Percentiles rank a stretch among this genome's conserved stretches.
These are phyloP conservation scores for Zelostemma sp. DNA, from an alignment of 1,140 invertebrate species.

Conservation along the genomic window DNA sequence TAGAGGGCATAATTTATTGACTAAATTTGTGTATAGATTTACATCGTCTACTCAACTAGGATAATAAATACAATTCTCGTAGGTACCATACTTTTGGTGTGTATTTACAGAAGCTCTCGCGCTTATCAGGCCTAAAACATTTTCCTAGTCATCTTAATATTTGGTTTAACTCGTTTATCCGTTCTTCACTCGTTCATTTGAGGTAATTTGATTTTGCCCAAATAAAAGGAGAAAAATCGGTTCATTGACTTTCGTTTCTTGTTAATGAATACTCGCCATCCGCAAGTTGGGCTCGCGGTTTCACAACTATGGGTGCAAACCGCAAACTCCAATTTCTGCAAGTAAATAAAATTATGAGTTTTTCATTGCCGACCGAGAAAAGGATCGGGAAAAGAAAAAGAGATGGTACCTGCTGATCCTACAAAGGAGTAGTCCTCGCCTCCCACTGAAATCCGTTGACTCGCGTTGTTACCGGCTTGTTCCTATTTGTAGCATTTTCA, in stretches of 20 bases:
- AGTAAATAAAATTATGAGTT: no score
- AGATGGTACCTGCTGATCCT: conserved; percentile 63
- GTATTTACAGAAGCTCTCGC: conserved; percentile 60
- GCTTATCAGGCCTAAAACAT: conserved; percentile 59
- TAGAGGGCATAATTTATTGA: conserved; percentile 44
- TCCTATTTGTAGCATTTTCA: conserved; percentile 71
- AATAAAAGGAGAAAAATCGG: conserved; percentile 67
- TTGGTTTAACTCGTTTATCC: conserved; percentile 59
- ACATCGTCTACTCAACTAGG: conserved; percentile 61
- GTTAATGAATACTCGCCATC: conserved; percentile 53
- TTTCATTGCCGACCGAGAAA: no score
- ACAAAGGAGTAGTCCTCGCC: conserved; percentile 67
- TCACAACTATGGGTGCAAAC: conserved; percentile 37
- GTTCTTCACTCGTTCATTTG: conserved; percentile 60
- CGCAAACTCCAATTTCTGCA: conserved; percentile 51
- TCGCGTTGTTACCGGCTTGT: conserved; percentile 67
- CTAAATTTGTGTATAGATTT: conserved; percentile 49
- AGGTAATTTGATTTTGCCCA: conserved; percentile 70
- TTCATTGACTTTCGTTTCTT: conserved; percentile 69
- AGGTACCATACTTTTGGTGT: conserved; percentile 58
- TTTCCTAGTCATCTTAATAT: conserved; percentile 58
- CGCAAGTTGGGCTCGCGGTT: conserved; percentile 44
- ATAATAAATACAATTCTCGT: conserved; percentile 63
- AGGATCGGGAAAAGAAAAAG: no score
- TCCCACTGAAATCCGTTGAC: conserved; percentile 70